Evolutionary conservation across 2,113 vertebrate species (phyloP).

Genomic region (Platichthys flesus): DNA sequence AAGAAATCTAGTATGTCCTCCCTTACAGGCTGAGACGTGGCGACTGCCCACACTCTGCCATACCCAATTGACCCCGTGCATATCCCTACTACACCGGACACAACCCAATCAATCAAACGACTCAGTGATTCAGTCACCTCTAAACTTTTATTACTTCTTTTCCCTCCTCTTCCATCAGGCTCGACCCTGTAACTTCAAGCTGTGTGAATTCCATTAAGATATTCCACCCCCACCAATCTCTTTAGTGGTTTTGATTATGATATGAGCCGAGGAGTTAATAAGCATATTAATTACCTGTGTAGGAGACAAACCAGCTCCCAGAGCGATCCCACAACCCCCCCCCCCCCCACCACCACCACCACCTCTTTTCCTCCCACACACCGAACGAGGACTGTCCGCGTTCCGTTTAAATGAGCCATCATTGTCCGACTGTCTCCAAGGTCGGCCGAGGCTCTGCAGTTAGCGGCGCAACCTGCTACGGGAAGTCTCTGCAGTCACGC

Average conservation of each 20-base stretch:
- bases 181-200: constrained; percentile 38
- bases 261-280: constrained; percentile 74
- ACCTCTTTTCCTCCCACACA: constrained; percentile 24
- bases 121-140: constrained; percentile 48
- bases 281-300: constrained; percentile 77
- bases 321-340: constrained; percentile 17
- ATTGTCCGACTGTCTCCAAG: constrained; percentile 51
- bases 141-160: constrained; percentile 31
- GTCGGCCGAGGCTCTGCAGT: constrained; percentile 38
- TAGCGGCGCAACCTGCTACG: constrained; percentile 24
- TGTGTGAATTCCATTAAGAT: constrained; percentile 53
- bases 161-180: not conserved
- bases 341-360: not conserved
- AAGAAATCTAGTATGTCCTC: constrained; percentile 1
- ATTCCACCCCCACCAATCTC: constrained; percentile 47
- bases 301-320: constrained; percentile 69
- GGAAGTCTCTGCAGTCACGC: constrained; percentile 50
- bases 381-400: constrained; percentile 6
- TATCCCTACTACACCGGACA: not conserved
- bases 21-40: not conserved
- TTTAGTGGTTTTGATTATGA: constrained; percentile 54
- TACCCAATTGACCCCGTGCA: constrained; percentile 1
- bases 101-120: constrained; percentile 14
- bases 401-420: constrained; percentile 63
- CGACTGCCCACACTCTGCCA: constrained; percentile 1